Evolutionary conservation across 2,113 vertebrate species (phyloP), one percentile per base, ranked within the genome.

Genomic region (Natator depressus): DNA sequence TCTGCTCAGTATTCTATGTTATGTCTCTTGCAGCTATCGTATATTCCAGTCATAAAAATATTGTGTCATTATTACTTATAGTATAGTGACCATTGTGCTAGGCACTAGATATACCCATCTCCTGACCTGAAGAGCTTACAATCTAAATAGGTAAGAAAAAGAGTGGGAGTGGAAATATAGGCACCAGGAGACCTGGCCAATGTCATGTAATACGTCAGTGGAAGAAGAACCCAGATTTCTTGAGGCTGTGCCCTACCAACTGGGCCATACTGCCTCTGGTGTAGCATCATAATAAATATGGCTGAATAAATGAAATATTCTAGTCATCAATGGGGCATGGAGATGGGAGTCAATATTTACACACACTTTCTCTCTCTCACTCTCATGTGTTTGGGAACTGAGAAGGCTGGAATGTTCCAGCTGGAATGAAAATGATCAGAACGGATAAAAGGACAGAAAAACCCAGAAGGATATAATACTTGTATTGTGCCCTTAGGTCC

Each of bases 361-460:
- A 13, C 20, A 65, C 4, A 22, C 20, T 24, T 19, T 31, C 53
- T 55, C 8, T 51, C 38, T 35, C 10, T 35, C 22, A 14, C 11
- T 10, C 13, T 5, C 76, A 89, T 6, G 49, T 80, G 88, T 42
- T 84, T 81, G 81, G 95, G 83, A 93, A 84, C 2, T 31, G 17
- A 89, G 5, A 8, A 17, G 80, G 10, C 3, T 91, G 24, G 1
- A 24, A 82, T 86, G 91, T 88, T 88, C 42, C 72, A 75, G 2
- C 62, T 81, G 20, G 80, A 62, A 57, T 57, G 65, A 85, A 96
- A 90, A 82, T 46, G 86, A 20, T 79, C 19, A 87, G 8, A 87
- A 82, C n/a, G 89, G n/a, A 24, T n/a, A 53, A 88, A 88, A 2
- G 42, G 79, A 91, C 62, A 10, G 84, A 14, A 89, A 85, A 5